Percentiles rank a stretch among this genome's conserved stretches.
Evolutionary conservation across 2,888 invertebrate species (phyloP).

Genomic region (Teleiodes luculella): DNA sequence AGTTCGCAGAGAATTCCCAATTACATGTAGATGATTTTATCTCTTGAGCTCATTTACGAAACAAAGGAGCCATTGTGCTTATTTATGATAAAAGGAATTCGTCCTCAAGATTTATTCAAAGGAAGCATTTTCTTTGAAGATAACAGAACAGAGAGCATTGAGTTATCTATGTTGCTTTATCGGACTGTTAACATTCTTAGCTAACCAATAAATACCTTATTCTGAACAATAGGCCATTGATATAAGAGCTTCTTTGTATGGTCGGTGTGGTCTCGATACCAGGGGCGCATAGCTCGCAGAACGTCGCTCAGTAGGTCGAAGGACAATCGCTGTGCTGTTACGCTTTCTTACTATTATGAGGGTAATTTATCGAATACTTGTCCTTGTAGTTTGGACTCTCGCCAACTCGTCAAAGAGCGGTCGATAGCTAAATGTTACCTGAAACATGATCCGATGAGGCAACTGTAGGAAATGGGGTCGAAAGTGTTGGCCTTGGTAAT

Average conservation of each 20-base stretch:
- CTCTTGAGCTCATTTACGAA: too few relatives aligned
- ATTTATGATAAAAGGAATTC: background rate
- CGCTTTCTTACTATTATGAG: background rate
- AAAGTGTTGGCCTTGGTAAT: background rate
- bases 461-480: background rate
- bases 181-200: background rate
- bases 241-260: background rate
- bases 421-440: background rate
- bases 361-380: background rate
- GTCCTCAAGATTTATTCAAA: background rate
- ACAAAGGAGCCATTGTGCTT: too few relatives aligned
- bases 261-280: background rate
- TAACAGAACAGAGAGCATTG: background rate
- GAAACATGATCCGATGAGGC: background rate
- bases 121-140: background rate
- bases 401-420: background rate
- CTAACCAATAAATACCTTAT: background rate
- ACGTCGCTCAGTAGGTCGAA: background rate
- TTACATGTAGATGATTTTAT: too few relatives aligned
- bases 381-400: background rate
- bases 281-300: background rate
- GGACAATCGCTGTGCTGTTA: background rate
- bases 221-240: background rate
- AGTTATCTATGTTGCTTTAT: conserved; percentile 2
- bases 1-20: too few relatives aligned